Percentiles rank a stretch among this genome's conserved stretches.
Conservation (phyloP, 2,113 vertebrate species). For the Laticauda laticaudata region DNA sequence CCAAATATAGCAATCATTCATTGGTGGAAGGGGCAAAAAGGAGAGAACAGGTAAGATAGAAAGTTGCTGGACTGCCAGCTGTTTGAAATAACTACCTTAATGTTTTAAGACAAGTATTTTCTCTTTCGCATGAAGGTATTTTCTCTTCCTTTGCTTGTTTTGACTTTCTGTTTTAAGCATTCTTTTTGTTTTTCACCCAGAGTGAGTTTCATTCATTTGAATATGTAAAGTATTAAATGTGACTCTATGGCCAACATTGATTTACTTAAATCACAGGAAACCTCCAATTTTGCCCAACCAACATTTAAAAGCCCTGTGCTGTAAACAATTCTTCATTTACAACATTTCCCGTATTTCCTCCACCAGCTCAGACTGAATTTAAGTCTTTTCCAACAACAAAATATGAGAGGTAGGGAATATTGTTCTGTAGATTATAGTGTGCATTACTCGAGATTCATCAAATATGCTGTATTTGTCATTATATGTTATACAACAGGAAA, state of each 20-base stretch:
- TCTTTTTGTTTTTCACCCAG: neutral
- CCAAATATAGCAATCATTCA: neutral
- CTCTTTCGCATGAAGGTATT: neutral
- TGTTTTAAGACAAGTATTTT: neutral
- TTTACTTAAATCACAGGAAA: neutral
- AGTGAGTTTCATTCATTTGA: neutral
- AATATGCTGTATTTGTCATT: neutral
- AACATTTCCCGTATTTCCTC: neutral
- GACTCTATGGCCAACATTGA: neutral
- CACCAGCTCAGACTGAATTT: neutral
- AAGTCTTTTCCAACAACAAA: neutral
- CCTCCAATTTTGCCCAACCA: neutral
- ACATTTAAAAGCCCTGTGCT: neutral
- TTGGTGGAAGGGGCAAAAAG: neutral
- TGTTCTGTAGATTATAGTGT: neutral
- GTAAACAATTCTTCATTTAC: neutral
- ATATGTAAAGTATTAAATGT: neutral
- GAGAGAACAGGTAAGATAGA: neutral
- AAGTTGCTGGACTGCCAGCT: neutral
- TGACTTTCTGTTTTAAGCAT: neutral
- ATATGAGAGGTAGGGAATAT: neutral
- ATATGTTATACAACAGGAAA: neutral
- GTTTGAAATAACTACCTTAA: slow-evolving; percentile 10
- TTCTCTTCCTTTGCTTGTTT: neutral
- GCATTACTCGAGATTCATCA: neutral